Evolutionary conservation across 2,888 invertebrate species (phyloP).

Genomic region (Orthosia cruda): DNA sequence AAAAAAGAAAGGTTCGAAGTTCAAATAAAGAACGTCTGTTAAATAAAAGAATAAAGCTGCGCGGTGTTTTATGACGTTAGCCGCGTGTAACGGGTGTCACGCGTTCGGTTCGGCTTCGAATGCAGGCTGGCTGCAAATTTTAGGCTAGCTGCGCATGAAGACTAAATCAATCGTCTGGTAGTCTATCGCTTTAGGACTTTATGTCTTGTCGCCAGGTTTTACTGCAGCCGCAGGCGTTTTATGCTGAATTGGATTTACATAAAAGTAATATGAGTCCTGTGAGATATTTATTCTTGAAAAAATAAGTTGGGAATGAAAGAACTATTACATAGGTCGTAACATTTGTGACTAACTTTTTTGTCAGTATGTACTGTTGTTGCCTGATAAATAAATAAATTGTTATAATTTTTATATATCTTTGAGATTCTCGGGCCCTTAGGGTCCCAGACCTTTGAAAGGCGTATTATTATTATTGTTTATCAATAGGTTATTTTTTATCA

Average conservation of each 20-base stretch:
- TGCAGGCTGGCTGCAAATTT: conserved; percentile 52
- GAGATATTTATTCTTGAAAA: not conserved
- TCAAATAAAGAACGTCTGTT: conserved; percentile 50
- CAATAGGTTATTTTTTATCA: too few species aligned
- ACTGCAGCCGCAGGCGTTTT: not conserved
- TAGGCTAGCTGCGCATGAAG: conserved; percentile 45
- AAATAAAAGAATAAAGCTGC: conserved; percentile 70
- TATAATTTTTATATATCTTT: too few species aligned
- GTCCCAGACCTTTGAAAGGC: too few species aligned
- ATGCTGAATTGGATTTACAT: not conserved
- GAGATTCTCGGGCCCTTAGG: too few species aligned
- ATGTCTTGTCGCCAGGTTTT: conserved; percentile 16
- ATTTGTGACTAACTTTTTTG: too few species aligned
- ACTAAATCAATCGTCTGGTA: conserved; percentile 40
- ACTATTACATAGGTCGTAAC: too few species aligned
- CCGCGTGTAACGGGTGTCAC: conserved; percentile 72
- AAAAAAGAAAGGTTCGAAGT: conserved; percentile 13
- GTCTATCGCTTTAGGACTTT: conserved; percentile 11
- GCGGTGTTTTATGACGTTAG: conserved; percentile 76
- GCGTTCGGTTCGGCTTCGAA: conserved; percentile 57
- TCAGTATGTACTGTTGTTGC: too few species aligned
- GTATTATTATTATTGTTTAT: too few species aligned
- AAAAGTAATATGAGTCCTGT: not conserved
- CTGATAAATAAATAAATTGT: too few species aligned
- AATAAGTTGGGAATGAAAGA: not conserved